Conservation (phyloP, 1,140 invertebrate genomes). For the Amphibalanus amphitrite region DNA sequence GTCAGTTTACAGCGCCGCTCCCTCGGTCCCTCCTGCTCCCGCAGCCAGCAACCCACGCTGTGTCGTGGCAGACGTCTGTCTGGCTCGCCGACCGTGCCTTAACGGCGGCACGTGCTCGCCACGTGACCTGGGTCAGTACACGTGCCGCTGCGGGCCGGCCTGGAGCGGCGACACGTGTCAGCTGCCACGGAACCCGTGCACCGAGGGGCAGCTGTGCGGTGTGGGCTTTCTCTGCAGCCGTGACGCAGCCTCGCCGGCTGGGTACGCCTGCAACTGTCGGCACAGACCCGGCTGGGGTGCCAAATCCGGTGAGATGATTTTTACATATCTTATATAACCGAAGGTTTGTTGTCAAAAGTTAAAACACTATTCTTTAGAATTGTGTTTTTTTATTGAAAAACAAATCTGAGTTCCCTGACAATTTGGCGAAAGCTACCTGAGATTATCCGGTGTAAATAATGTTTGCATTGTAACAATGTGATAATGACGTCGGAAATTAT, state of each 20-base stretch:
- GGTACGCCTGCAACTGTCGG: background rate
- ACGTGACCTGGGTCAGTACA: constrained; percentile 43
- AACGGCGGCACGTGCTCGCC: constrained; percentile 75
- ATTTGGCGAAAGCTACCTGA: too few relatives aligned
- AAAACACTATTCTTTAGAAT: too few relatives aligned
- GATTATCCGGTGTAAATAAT: too few relatives aligned
- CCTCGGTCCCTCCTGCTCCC: background rate
- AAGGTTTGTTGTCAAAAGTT: too few relatives aligned
- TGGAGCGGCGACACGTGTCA: constrained; percentile 66
- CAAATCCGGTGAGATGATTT: background rate
- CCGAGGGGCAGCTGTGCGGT: constrained; percentile 65
- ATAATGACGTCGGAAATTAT: too few relatives aligned
- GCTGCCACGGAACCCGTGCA: constrained; percentile 19
- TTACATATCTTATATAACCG: too few relatives aligned
- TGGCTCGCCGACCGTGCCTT: constrained; percentile 54
- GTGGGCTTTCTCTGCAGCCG: background rate
- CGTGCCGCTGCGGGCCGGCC: constrained; percentile 72
- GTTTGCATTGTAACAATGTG: too few relatives aligned
- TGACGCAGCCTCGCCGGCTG: background rate
- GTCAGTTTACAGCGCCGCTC: too few relatives aligned
- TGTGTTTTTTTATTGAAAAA: too few relatives aligned
- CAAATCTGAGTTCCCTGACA: too few relatives aligned
- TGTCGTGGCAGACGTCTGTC: constrained; percentile 72
- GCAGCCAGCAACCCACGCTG: constrained; percentile 34
- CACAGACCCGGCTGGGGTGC: background rate